These are phyloP conservation scores for Acanthococcus lagerstroemiae DNA, from an alignment of 2,888 invertebrate species.

Conservation along the genomic window DNA sequence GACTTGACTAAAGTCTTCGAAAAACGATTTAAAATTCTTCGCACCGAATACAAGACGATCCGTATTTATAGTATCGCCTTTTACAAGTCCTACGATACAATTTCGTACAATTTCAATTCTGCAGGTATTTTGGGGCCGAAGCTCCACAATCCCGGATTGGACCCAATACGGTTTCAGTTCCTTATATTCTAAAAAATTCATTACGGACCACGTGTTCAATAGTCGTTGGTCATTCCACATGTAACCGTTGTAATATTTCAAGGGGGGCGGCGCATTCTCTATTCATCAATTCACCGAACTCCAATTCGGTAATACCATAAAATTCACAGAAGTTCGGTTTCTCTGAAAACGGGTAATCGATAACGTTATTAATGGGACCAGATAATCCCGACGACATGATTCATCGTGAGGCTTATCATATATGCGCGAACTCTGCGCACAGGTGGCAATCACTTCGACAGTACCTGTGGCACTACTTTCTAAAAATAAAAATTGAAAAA, in stretches of 20 bases:
- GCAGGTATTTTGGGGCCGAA: background rate
- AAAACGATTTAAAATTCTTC: background rate
- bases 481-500: too few relatives aligned
- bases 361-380: background rate
- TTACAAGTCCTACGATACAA: background rate
- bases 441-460: too few relatives aligned
- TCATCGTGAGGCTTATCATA: too few relatives aligned
- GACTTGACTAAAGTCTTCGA: background rate
- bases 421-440: too few relatives aligned
- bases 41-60: background rate
- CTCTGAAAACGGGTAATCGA: background rate
- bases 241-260: background rate
- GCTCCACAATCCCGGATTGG: background rate
- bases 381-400: background rate
- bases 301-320: background rate
- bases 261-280: background rate
- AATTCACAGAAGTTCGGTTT: background rate
- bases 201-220: background rate
- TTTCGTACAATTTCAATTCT: conserved; percentile 5
- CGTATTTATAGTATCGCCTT: background rate
- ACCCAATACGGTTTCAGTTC: background rate
- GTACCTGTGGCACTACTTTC: too few relatives aligned
- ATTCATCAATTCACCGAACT: background rate
- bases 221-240: background rate
- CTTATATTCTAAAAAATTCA: background rate